Conservation (phyloP, 2,113 vertebrate genomes). For the Phocoena sinus region DNA sequence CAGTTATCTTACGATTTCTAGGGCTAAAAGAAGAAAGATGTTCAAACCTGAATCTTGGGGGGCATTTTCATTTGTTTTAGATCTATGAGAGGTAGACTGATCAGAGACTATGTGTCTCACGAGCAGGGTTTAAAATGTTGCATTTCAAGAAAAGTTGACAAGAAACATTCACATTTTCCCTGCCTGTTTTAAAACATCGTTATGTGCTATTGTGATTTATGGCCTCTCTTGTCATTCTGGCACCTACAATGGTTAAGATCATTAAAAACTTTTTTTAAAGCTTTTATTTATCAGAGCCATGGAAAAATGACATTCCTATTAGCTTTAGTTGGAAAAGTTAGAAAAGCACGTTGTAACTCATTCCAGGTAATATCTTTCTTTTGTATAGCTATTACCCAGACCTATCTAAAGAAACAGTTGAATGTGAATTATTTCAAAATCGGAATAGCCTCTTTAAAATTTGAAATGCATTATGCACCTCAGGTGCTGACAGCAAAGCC, state of each 20-base stretch:
- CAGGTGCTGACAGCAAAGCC: constrained; percentile 53
- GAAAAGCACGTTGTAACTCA: constrained; percentile 47
- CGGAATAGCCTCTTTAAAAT: constrained; percentile 67
- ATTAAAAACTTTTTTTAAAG: constrained; percentile 57
- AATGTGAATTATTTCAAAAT: constrained; percentile 66
- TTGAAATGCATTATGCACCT: constrained; percentile 68
- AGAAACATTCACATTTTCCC: background rate
- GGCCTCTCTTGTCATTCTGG: constrained; percentile 22
- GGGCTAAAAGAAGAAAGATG: background rate
- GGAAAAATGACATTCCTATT: constrained; percentile 65
- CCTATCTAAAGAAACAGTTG: constrained; percentile 55
- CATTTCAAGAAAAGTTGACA: background rate
- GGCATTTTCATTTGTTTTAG: background rate
- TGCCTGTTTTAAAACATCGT: constrained; percentile 34
- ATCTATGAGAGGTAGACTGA: background rate
- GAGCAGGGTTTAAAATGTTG: background rate
- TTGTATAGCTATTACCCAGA: constrained; percentile 65
- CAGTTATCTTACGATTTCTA: background rate
- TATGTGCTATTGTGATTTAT: constrained; percentile 35
- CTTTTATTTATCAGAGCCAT: constrained; percentile 65
- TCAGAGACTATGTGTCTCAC: background rate
- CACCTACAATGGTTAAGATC: constrained; percentile 18
- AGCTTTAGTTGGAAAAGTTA: constrained; percentile 65
- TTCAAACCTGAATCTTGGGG: background rate
- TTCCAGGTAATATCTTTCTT: constrained; percentile 58